These are phyloP conservation scores for Zaprionus capensis DNA, from an alignment of 1,140 invertebrate genomes.

Conservation along the genomic window DNA sequence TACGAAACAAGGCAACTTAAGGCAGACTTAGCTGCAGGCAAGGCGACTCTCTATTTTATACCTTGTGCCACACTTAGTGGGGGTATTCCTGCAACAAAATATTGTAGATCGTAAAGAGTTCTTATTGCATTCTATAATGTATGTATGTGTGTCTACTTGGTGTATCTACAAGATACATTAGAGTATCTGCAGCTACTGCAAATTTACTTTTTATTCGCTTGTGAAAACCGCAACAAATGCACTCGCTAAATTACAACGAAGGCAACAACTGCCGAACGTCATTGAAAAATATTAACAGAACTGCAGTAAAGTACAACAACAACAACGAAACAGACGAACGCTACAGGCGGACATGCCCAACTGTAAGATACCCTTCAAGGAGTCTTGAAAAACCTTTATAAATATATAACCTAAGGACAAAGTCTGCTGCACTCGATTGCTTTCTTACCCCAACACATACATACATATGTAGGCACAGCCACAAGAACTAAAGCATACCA, in stretches of 20 bases:
- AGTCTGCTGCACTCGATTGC: too few species aligned
- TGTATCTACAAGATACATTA: too few species aligned
- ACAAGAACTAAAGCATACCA: constrained; percentile 1
- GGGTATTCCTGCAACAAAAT: background rate
- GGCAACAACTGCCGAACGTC: constrained; percentile 31
- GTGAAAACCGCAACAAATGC: constrained; percentile 72
- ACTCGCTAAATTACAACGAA: constrained; percentile 65
- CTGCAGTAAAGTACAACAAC: constrained; percentile 36
- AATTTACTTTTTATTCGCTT: constrained; percentile 13
- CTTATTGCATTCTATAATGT: too few species aligned
- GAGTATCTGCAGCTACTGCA: background rate
- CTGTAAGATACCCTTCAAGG: too few species aligned
- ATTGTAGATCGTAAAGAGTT: background rate
- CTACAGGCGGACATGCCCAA: too few species aligned
- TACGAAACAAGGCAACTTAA: constrained; percentile 44
- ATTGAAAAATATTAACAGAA: constrained; percentile 70
- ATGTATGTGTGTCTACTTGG: too few species aligned
- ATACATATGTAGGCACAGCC: background rate
- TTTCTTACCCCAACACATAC: too few species aligned
- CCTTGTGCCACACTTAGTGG: background rate
- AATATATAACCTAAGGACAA: too few species aligned
- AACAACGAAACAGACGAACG: background rate
- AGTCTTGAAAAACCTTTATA: too few species aligned
- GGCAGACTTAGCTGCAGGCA: constrained; percentile 5
- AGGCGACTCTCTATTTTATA: too few species aligned